Evolutionary conservation across 2,888 invertebrate species (phyloP).

Genomic region (Meiosimyza decipiens): DNA sequence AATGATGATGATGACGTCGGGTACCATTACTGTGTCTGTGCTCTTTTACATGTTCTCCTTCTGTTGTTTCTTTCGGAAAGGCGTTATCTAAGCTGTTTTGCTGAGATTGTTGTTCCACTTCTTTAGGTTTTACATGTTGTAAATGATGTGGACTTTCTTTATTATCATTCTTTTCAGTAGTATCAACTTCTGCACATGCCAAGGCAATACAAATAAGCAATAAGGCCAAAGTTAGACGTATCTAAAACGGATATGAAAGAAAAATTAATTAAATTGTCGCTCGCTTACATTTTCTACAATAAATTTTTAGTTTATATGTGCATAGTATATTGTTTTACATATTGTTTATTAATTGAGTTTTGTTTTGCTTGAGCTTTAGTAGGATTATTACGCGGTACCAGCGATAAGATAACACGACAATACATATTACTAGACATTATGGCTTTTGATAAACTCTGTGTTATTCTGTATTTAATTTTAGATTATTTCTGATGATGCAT

Average conservation of each 20-base stretch:
- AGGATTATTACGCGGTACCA: no score
- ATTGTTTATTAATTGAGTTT: no score
- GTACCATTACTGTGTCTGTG: no score
- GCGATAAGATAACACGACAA: no score
- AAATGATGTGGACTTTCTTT: background rate
- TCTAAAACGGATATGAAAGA: conserved; percentile 21
- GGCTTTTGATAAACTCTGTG: no score
- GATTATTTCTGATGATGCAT: no score
- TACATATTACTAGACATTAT: no score
- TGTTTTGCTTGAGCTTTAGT: no score
- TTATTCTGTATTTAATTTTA: no score
- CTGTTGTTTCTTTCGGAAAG: background rate
- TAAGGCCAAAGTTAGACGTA: conserved; percentile 2
- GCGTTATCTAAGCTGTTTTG: background rate
- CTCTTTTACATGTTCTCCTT: background rate
- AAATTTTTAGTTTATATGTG: background rate
- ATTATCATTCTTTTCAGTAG: no score
- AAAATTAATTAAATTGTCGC: background rate
- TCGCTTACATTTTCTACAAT: background rate
- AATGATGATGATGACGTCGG: no score
- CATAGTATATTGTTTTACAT: no score
- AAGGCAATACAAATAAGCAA: conserved; percentile 15
- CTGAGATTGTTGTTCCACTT: conserved; percentile 12
- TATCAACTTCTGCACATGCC: conserved; percentile 12
- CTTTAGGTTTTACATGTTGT: conserved; percentile 3